Evolutionary conservation across 2,113 vertebrate genomes (phyloP).

Genomic region (Etheostoma cragini): DNA sequence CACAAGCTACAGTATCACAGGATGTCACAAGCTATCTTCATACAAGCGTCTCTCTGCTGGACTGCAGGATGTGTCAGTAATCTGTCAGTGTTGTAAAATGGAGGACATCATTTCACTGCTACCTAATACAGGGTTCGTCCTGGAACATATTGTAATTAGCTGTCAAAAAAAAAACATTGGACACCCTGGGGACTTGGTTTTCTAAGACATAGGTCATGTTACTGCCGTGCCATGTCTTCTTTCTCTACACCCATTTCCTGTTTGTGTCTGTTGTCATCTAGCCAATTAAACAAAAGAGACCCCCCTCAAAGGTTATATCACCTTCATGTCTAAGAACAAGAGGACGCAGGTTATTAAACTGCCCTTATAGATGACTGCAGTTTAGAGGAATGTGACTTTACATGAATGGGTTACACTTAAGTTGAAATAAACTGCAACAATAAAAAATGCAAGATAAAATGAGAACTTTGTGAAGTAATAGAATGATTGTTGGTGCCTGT

Average conservation of each 20-base stretch:
- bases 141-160: slow-evolving; percentile 17
- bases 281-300: background rate
- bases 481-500: background rate
- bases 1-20: background rate
- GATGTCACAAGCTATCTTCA: slow-evolving; percentile 31
- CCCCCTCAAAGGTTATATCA: background rate
- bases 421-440: slow-evolving; percentile 21
- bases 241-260: slow-evolving; percentile 1
- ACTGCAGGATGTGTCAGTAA: slow-evolving; percentile 36
- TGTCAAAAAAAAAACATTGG: background rate
- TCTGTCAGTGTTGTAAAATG: slow-evolving; percentile 37
- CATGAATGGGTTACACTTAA: slow-evolving; percentile 3
- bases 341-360: background rate
- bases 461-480: background rate
- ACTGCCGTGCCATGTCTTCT: background rate
- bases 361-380: too few species aligned
- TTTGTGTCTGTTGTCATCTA: background rate
- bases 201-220: background rate
- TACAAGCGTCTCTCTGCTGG: background rate
- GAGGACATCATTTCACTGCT: slow-evolving; percentile 22
- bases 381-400: background rate
- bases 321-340: background rate
- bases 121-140: slow-evolving; percentile 11
- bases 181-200: background rate
- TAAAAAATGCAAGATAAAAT: slow-evolving; percentile 29